Conservation (phyloP, 2,113 vertebrate genomes). For the Lamprologus ornatipinnis region DNA sequence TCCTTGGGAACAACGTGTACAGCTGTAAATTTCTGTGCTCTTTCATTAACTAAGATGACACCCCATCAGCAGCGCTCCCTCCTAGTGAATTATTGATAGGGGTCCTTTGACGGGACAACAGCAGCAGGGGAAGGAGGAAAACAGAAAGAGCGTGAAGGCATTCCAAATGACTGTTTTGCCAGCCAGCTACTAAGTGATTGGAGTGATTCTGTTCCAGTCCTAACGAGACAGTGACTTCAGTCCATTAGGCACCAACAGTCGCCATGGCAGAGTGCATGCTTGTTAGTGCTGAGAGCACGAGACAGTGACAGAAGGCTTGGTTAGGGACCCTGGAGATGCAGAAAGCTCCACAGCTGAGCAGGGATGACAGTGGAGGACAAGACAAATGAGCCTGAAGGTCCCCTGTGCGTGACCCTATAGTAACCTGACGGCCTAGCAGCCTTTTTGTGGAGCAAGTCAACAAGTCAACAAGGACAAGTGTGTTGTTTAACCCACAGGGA, state of each 20-base stretch:
- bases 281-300: slow-evolving; percentile 10
- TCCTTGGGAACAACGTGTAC: not conserved
- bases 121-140: not conserved
- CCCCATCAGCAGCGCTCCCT: slow-evolving; percentile 27
- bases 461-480: not conserved
- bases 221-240: slow-evolving; percentile 47
- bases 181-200: slow-evolving; percentile 43
- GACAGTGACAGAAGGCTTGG: slow-evolving; percentile 22
- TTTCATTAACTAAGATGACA: slow-evolving; percentile 61
- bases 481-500: not conserved
- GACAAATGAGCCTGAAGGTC: not conserved
- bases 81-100: slow-evolving; percentile 61
- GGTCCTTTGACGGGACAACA: slow-evolving; percentile 3
- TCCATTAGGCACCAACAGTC: slow-evolving; percentile 38
- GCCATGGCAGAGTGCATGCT: not conserved
- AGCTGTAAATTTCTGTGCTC: slow-evolving; percentile 47
- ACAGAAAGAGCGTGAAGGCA: not conserved
- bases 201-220: slow-evolving; percentile 27
- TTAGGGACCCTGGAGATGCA: slow-evolving; percentile 7
- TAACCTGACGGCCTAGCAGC: not conserved
- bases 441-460: not conserved
- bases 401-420: not conserved
- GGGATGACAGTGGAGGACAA: not conserved
- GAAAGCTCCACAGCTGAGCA: not conserved
- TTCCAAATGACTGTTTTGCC: slow-evolving; percentile 41